Evolutionary conservation across 2,888 invertebrate genomes (phyloP), one percentile per base, ranked within the genome.

Genomic region (Heliothis peltigera): DNA sequence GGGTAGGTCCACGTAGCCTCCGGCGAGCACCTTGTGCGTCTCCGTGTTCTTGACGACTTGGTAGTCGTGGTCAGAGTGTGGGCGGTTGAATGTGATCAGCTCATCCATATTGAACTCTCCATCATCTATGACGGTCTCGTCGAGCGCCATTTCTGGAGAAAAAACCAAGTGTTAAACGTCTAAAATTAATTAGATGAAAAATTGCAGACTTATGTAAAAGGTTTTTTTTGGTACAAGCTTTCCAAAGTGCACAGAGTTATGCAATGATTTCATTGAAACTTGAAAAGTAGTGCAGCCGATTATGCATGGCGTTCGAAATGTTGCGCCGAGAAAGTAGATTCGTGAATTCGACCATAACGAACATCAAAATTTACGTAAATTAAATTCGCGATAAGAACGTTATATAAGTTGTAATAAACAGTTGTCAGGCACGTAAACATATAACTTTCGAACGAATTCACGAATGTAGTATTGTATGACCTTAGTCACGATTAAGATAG

Each of bases 101-200:
- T 96, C 96, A 60, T 96, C 96, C 95, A 96, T 95, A 81, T 96
- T 96, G 88, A 96, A 92, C 66, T 94, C 94, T 21, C 96, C 96
- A 75, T 96, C 96, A 74, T 96, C 96, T 79, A 95, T 95, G 5
- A 95, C 95, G 3, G 93, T 91, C 75, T 95, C 95, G 65, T 95
- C 95, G 54, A 93, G 84, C 70, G 81, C 83, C 85, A 92, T 91
- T 88, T 93, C 94, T 94, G 87, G 32, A 42, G 46, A 53, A 81
- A 21, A 56, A 83, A 60, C 64, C 54, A 72, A 55, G 10, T 32
- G 18, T n/a, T n/a, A 71, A 56, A 49, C 6, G 2, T 49, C 54
- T 21, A 56, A 15, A 52, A 21, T 4, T 21, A 0, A n/a, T 28
- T 1, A 12, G 25, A 51, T 18, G 25, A 15, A 66, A 62, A 58